Conservation (phyloP, 2,888 invertebrate species). For the Heliconius erato region DNA sequence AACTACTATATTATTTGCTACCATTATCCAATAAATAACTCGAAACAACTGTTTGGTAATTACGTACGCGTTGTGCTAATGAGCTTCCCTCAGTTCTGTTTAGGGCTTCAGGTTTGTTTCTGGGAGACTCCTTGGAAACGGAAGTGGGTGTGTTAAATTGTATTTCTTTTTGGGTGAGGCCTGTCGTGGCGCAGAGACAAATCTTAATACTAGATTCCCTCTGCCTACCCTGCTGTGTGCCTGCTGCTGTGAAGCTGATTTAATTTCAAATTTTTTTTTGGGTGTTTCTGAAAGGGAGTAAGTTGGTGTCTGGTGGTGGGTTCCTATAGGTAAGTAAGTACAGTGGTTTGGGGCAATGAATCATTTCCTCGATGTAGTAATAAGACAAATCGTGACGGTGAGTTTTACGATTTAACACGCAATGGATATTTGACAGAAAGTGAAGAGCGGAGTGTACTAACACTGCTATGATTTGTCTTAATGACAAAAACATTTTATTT, state of each 20-base stretch:
- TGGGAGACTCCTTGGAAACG: slow-evolving; percentile 2
- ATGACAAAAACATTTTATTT: too few species aligned
- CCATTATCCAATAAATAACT: slow-evolving; percentile 32
- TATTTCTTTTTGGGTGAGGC: not conserved
- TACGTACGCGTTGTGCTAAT: slow-evolving; percentile 27
- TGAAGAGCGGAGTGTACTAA: too few species aligned
- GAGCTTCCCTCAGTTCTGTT: slow-evolving; percentile 23
- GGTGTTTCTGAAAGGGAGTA: not conserved
- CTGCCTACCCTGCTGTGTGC: too few species aligned
- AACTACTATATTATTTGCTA: slow-evolving; percentile 22
- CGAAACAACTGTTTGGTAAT: slow-evolving; percentile 28
- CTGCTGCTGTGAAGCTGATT: too few species aligned
- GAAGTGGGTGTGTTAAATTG: not conserved
- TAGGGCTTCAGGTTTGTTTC: not conserved
- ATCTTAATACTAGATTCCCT: too few species aligned
- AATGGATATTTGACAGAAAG: too few species aligned
- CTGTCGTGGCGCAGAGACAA: too few species aligned
- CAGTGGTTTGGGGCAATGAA: not conserved
- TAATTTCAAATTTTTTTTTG: not conserved
- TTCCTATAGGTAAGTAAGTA: not conserved
- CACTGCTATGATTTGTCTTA: too few species aligned
- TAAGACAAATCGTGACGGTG: too few species aligned
- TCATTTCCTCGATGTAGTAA: too few species aligned
- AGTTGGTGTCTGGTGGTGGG: too few species aligned
- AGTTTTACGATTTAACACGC: too few species aligned